Conservation (phyloP, 2,888 invertebrate genomes). For the Selenia dentaria region DNA sequence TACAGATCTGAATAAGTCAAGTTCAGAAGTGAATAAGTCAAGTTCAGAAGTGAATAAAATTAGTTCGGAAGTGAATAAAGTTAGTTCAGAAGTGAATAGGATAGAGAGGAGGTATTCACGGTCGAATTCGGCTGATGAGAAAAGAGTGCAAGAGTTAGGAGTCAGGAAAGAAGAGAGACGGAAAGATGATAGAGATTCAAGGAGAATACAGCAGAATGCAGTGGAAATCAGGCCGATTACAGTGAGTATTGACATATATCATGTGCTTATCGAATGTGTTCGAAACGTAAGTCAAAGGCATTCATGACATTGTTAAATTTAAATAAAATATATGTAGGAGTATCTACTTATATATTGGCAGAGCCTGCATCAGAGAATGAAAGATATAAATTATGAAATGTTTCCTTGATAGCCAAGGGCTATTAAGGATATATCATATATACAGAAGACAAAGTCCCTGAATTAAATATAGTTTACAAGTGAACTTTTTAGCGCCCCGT, state of each 20-base stretch:
- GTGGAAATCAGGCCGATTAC: constrained; percentile 67
- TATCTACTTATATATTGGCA: no score
- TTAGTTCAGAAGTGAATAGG: constrained; percentile 36
- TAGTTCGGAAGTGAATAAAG: constrained; percentile 37
- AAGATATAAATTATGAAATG: no score
- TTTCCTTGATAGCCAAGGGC: no score
- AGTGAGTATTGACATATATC: constrained; percentile 45
- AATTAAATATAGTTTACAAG: no score
- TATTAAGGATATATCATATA: no score
- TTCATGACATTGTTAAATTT: no score
- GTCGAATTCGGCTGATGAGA: constrained; percentile 61
- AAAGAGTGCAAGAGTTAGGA: constrained; percentile 36
- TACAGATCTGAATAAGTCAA: constrained; percentile 25
- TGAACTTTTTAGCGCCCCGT: no score
- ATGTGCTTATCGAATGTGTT: no score
- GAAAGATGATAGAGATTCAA: constrained; percentile 37
- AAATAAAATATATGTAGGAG: no score
- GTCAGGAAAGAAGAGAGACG: constrained; percentile 42
- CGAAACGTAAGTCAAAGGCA: no score
- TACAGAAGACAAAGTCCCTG: no score
- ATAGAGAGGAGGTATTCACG: constrained; percentile 58
- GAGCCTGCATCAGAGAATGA: no score
- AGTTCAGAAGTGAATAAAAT: constrained; percentile 26
- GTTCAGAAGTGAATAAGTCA: constrained; percentile 12
- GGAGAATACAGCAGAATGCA: constrained; percentile 53